phyloP scores from a whole-genome alignment of 2,797 vertebrate species.

The Kryptopterus vitreolus region DNA sequence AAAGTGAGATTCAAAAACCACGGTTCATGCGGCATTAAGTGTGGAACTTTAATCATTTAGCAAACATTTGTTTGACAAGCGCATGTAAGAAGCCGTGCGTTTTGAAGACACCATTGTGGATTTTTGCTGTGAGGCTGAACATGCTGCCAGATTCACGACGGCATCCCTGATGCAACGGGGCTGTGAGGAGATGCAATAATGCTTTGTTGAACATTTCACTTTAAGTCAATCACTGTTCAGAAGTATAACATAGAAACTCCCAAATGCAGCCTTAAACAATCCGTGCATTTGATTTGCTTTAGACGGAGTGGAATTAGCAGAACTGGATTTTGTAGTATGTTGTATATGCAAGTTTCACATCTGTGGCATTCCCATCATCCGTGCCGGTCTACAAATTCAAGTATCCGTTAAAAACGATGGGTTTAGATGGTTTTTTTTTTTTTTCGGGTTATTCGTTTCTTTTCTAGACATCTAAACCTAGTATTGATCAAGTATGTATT shows the following conservation, averaged over 20 bases:
- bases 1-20: slow-evolving; percentile 10
- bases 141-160: slow-evolving; percentile 29
- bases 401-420: background rate
- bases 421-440: background rate
- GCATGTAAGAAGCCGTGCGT: slow-evolving; percentile 30
- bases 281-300: background rate
- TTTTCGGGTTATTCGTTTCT: background rate
- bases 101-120: slow-evolving; percentile 32
- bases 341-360: background rate
- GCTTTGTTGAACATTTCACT: slow-evolving; percentile 13
- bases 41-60: slow-evolving; percentile 16
- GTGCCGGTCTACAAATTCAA: background rate
- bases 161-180: slow-evolving; percentile 37
- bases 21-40: slow-evolving; percentile 11
- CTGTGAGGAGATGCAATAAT: slow-evolving; percentile 35
- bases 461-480: background rate
- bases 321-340: background rate
- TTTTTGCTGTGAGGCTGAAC: slow-evolving; percentile 44
- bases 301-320: background rate
- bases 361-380: background rate
- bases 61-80: slow-evolving; percentile 37
- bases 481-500: background rate
- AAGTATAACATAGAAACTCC: background rate
- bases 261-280: background rate
- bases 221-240: slow-evolving; percentile 22